A percentile compares a stretch with the other conserved stretches of the same genome.
phyloP scores from a whole-genome alignment of 2,113 vertebrate species.

The Erinaceus europaeus region DNA sequence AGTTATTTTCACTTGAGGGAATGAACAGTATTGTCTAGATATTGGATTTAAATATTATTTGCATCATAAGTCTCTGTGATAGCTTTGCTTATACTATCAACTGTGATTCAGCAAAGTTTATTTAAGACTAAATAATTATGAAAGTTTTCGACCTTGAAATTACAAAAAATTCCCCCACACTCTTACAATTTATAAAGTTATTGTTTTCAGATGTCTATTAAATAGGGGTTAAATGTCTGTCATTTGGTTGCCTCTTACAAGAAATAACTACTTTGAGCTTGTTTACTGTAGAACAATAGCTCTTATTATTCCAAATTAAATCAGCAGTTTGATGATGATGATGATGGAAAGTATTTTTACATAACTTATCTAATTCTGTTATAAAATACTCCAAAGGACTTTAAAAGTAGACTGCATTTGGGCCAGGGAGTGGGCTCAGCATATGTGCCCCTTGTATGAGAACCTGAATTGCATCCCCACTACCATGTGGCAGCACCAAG shows the following conservation, averaged over 20 bases:
- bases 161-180: background rate
- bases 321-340: background rate
- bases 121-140: background rate
- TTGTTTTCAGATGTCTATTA: background rate
- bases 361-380: background rate
- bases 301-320: background rate
- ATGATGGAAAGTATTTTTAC: background rate
- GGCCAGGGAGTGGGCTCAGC: too few species aligned
- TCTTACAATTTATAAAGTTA: background rate
- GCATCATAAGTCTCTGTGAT: background rate
- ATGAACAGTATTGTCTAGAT: background rate
- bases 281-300: background rate
- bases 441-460: too few species aligned
- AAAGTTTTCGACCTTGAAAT: background rate
- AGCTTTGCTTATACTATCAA: background rate
- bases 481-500: too few species aligned
- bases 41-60: background rate
- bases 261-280: background rate
- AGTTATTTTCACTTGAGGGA: background rate
- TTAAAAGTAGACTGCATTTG: background rate
- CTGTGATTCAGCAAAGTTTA: background rate
- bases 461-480: too few species aligned
- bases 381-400: background rate
- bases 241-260: background rate
- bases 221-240: background rate